Conservation (phyloP, 2,888 invertebrate species). For the Plebejus anna region DNA sequence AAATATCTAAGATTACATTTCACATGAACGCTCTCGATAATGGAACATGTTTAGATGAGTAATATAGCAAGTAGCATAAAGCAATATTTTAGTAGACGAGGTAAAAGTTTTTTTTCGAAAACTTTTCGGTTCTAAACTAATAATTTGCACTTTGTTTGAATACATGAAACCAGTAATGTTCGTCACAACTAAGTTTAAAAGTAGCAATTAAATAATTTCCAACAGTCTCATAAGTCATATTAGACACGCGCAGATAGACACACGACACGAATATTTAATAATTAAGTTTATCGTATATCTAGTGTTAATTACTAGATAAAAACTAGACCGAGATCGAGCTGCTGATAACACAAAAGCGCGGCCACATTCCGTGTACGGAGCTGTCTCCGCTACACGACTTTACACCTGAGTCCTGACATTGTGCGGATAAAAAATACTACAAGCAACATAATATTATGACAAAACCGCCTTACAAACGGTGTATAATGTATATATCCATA, state of each 20-base stretch:
- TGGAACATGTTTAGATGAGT: no score
- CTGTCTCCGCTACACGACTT: background rate
- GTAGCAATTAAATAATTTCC: background rate
- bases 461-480: no score
- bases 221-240: background rate
- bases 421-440: background rate
- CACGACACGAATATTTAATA: background rate
- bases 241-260: background rate
- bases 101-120: background rate
- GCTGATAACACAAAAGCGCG: conserved; percentile 16
- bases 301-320: conserved; percentile 1
- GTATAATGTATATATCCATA: no score
- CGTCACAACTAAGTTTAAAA: background rate
- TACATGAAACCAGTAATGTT: no score
- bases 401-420: background rate
- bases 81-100: background rate
- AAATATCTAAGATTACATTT: no score
- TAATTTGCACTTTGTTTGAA: no score
- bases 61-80: background rate
- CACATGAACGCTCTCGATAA: no score
- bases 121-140: no score
- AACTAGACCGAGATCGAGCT: conserved; percentile 4
- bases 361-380: conserved; percentile 15
- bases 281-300: background rate
- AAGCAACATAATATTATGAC: background rate